Evolutionary conservation across 2,797 vertebrate genomes (phyloP), one percentile per base, ranked within the genome.

Genomic region (Gastrophryne carolinensis): DNA sequence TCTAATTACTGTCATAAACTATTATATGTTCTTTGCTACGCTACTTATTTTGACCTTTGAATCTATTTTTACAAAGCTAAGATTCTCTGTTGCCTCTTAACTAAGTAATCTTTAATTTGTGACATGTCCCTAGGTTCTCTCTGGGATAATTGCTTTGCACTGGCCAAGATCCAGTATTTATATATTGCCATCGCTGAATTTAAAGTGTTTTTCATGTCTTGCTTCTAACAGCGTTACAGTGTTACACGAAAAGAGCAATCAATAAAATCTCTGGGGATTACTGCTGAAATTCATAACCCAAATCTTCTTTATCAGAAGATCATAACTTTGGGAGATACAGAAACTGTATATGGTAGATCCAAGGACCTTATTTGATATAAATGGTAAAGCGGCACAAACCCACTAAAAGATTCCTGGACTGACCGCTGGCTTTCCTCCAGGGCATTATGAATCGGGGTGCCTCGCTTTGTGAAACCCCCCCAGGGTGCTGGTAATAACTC

Each of bases 81-180:
- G n/a, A 12, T 35, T 21, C 15, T 32, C 11, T 10, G 52, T 27
- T 41, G 23, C n/a, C 50, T 44, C 34, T 65, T 57, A 73, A 64
- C 21, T 53, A 73, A 65, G 52, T 57, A 47, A 27, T 24, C 24
- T 54, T 23, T 73, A 32, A 77, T 83, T 72, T 71, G 73, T 17
- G 24, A 73, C 47, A 39, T 35, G 77, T 29, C 11, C 44, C 58
- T 49, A 0, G 0, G 7, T 72, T 76, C 73, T 78, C 66, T 56
- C 1, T 61, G 67, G 34, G 9, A 11, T 79, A 79, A 80, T 50
- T 74, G 58, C 7, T 24, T 80, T 71, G 19, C 1, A 1, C 0
- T 71, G 50, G 41, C 24, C 62, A 2, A 21, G 70, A 80, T 19
- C n/a, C 50, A 78, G 21, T 35, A 37, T 47, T 44, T 24, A 53